Base-by-base conservation (phyloP, 2,888 invertebrate genomes). In the Agrilus mali region DNA sequence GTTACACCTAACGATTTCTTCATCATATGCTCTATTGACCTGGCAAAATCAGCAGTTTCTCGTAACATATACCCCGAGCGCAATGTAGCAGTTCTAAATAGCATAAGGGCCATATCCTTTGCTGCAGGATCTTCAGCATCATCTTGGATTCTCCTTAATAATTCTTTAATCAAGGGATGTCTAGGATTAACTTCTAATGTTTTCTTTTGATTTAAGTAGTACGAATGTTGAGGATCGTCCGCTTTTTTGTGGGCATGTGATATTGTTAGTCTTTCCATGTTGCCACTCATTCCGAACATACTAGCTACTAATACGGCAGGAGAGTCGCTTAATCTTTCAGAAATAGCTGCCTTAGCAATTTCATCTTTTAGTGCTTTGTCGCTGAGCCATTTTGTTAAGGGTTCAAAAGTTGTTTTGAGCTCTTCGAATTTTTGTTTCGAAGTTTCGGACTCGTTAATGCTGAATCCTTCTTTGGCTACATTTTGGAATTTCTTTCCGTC, bases 401-500 rank as follows among this genome's bases (percentile, higher is more conserved):
- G 94, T 68, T 94, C 90, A 66, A 82, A 94, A 44, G 80, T 77
- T 52, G 73, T 75, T 64, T 85, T 83, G 47, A 86, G 63, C 44
- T 78, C 77, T 62, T 93, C 90, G 58, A 82, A 69, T 52, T 78
- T 77, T 63, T 86, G 85, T 67, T 88, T 86, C 49, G 71, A 71
- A 50, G 69, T 71, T 55, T 77, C 78, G 13, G 70, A 73, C 59
- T 92, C 89, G 36, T 85, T 80, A 7, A 97, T 68, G 53, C 82
- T 79, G 63, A 97, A 83, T 31, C 95, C 95, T 72, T 99, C 98
- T 71, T 98, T 99, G 54, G 98, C 98, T 42, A 96, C 92, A 66
- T 99, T 99, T 70, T 94, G 94, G 86, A 98, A 97, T 70, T 95
- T 97, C 72, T 95, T 93, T 42, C 94, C 93, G 59, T 98, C 97